Percentiles rank a stretch among this genome's conserved stretches.
Evolutionary conservation across 2,888 invertebrate genomes (phyloP).

Genomic region (Drosophila nr. perissopoda): DNA sequence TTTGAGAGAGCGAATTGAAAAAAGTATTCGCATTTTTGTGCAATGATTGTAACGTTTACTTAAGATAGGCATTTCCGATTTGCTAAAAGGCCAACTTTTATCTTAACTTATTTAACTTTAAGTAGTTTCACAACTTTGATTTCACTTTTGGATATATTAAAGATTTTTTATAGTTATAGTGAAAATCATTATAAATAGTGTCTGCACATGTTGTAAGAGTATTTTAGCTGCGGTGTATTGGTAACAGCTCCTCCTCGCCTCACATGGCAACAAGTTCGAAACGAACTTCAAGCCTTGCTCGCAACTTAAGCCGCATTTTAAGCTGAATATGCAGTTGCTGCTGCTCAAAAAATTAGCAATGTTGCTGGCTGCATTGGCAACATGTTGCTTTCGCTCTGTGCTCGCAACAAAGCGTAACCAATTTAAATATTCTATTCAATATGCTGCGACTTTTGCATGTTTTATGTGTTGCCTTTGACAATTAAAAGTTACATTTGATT

Average conservation of each 20-base stretch:
- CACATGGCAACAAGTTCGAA: constrained; percentile 50
- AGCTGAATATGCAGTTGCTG: constrained; percentile 30
- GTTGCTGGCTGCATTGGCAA: constrained; percentile 55
- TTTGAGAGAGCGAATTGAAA: background rate
- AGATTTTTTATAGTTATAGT: background rate
- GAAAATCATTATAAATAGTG: background rate
- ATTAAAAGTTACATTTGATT: constrained; percentile 58
- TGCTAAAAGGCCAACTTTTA: background rate
- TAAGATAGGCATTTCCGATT: background rate
- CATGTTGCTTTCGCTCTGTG: constrained; percentile 66
- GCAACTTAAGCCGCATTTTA: constrained; percentile 47
- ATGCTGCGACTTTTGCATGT: constrained; percentile 39
- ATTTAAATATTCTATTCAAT: constrained; percentile 28
- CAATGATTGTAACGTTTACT: constrained; percentile 13
- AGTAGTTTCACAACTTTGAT: background rate
- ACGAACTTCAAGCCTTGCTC: constrained; percentile 51
- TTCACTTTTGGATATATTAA: background rate
- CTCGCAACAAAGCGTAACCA: constrained; percentile 29
- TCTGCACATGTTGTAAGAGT: constrained; percentile 14
- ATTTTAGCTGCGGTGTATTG: background rate
- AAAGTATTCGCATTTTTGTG: constrained; percentile 23
- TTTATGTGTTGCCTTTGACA: constrained; percentile 50
- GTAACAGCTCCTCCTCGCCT: background rate
- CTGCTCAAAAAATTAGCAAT: constrained; percentile 46
- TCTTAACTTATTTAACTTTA: background rate